These are phyloP conservation scores for Crotalus helleri DNA, from an alignment of 2,113 vertebrate species.

Conservation along the genomic window DNA sequence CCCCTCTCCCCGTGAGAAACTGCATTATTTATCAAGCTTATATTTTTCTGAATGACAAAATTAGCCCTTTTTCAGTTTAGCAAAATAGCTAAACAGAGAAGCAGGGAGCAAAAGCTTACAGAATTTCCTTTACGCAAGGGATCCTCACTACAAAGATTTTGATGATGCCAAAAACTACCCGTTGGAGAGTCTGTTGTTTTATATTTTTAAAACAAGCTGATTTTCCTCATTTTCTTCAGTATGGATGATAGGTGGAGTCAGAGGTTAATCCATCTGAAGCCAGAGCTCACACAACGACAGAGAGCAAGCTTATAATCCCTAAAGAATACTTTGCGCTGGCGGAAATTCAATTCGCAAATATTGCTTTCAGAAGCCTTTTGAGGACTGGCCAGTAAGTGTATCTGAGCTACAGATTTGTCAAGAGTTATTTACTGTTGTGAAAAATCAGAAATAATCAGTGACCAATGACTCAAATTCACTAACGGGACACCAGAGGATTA, in stretches of 20 bases:
- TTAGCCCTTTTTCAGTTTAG: slow-evolving; percentile 18
- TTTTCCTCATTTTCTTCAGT: slow-evolving; percentile 16
- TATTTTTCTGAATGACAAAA: slow-evolving; percentile 17
- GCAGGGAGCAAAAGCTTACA: slow-evolving; percentile 40
- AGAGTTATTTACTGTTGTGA: not conserved
- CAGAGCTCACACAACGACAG: not conserved
- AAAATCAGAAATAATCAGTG: not conserved
- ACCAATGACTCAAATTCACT: not conserved
- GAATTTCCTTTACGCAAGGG: slow-evolving; percentile 5
- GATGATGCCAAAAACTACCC: slow-evolving; percentile 30
- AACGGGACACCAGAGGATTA: not conserved
- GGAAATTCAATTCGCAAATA: not conserved
- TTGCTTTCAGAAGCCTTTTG: not conserved
- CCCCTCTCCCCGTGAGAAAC: not conserved
- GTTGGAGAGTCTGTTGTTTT: slow-evolving; percentile 4
- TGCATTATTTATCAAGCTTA: slow-evolving; percentile 15
- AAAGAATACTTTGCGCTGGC: not conserved
- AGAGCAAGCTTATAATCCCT: not conserved
- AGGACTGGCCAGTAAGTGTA: not conserved
- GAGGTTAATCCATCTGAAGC: not conserved
- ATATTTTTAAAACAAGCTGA: slow-evolving; percentile 11
- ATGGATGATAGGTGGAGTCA: slow-evolving; percentile 6
- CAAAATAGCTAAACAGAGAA: not conserved
- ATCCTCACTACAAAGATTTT: slow-evolving; percentile 15
- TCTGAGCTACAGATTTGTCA: not conserved